Conservation (phyloP, 2,888 invertebrate species). For the Colletes collaris region DNA sequence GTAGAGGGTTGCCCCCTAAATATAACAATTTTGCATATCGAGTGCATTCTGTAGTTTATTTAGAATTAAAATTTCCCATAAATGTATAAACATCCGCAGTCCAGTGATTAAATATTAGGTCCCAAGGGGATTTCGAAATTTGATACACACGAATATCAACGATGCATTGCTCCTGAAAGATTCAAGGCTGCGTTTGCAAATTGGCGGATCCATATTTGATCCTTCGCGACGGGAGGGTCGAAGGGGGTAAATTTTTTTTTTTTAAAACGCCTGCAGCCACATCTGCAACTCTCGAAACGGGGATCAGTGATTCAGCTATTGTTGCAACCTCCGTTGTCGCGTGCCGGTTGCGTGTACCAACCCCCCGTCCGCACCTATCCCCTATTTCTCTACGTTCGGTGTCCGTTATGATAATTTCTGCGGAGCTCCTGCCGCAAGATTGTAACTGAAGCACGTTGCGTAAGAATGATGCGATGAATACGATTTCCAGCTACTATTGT, state of each 20-base stretch:
- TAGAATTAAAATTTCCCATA: no score
- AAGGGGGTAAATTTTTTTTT: constrained; percentile 35
- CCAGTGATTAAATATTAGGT: no score
- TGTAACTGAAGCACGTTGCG: constrained; percentile 62
- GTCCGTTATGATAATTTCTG: constrained; percentile 73
- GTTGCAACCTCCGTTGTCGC: constrained; percentile 64
- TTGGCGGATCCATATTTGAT: constrained; percentile 59
- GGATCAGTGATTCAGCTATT: constrained; percentile 60
- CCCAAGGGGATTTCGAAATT: no score
- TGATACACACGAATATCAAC: neutral
- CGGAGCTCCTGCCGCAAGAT: constrained; percentile 61
- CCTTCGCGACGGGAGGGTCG: constrained; percentile 8
- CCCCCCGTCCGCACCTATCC: constrained; percentile 18
- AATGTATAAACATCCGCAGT: no score
- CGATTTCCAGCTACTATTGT: constrained; percentile 47
- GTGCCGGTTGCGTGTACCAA: constrained; percentile 70
- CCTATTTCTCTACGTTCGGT: constrained; percentile 12
- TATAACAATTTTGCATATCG: no score
- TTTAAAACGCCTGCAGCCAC: constrained; percentile 36
- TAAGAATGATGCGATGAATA: constrained; percentile 56
- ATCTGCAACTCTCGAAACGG: constrained; percentile 28
- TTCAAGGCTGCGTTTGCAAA: constrained; percentile 57
- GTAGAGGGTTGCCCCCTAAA: no score
- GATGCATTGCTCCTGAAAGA: constrained; percentile 43
- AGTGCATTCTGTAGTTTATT: no score